Conservation (phyloP, 2,888 invertebrate genomes). For the Drosophila macrospina region DNA sequence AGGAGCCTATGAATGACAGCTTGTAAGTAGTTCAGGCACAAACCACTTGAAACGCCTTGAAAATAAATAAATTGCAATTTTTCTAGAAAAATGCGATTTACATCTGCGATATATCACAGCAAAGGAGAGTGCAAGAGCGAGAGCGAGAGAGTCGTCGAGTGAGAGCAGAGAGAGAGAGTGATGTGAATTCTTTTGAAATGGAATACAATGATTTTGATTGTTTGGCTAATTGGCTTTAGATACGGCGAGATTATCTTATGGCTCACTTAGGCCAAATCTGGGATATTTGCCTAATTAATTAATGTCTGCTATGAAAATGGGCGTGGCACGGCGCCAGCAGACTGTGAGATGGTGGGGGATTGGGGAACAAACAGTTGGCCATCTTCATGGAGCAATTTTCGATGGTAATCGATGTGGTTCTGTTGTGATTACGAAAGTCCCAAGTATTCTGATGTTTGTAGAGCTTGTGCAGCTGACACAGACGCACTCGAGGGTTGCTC, state of each 20-base stretch:
- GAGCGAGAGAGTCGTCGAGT: neutral
- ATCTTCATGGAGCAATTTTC: neutral
- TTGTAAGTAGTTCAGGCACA: constrained; percentile 23
- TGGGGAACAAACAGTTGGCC: constrained; percentile 7
- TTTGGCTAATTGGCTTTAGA: constrained; percentile 26
- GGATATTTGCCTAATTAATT: constrained; percentile 30
- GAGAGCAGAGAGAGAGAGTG: neutral
- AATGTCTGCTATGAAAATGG: constrained; percentile 13
- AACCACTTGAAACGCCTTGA: constrained; percentile 48
- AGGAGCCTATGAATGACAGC: constrained; percentile 38
- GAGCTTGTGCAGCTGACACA: constrained; percentile 14
- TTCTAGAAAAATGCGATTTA: constrained; percentile 27
- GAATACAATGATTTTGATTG: constrained; percentile 20
- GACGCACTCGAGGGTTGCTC: neutral
- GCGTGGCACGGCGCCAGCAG: constrained; percentile 20
- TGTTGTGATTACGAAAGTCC: constrained; percentile 16
- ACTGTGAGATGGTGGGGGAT: neutral
- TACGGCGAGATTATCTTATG: neutral
- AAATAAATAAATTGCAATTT: constrained; percentile 41
- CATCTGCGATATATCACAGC: constrained; percentile 45
- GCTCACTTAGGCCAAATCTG: constrained; percentile 8
- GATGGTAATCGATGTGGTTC: constrained; percentile 5
- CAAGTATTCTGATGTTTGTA: constrained; percentile 12
- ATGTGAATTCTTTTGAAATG: constrained; percentile 2
- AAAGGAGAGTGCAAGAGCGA: neutral